Evolutionary conservation across 1,140 invertebrate genomes (phyloP).

Genomic region (Drosophila nigromelanica): DNA sequence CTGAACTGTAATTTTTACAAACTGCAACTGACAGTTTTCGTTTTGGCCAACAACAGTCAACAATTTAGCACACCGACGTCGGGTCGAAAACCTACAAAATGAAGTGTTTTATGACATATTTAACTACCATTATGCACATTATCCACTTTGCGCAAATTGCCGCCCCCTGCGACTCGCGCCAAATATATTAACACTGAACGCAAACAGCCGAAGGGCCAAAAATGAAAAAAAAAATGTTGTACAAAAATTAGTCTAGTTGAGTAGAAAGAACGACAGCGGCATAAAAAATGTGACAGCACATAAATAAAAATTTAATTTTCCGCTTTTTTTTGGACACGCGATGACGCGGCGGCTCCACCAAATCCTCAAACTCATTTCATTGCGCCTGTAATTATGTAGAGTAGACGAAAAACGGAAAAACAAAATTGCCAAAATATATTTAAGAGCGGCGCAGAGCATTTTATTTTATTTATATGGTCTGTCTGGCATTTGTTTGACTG

Average conservation of each 20-base stretch:
- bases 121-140: conserved; percentile 80
- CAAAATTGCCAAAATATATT: conserved; percentile 69
- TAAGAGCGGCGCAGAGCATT: conserved; percentile 54
- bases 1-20: conserved; percentile 37
- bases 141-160: conserved; percentile 80
- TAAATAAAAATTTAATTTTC: conserved; percentile 81
- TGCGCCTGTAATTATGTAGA: conserved; percentile 64
- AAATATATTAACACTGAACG: conserved; percentile 62
- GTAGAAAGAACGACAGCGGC: conserved; percentile 52
- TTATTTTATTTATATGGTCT: conserved; percentile 54
- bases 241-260: conserved; percentile 56
- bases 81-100: conserved; percentile 41
- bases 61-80: not conserved
- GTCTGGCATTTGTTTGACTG: conserved; percentile 48
- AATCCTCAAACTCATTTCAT: conserved; percentile 55
- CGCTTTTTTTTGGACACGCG: conserved; percentile 53
- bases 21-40: conserved; percentile 67
- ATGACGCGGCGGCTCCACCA: conserved; percentile 61
- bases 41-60: conserved; percentile 36
- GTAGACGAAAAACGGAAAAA: conserved; percentile 43
- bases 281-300: conserved; percentile 77
- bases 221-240: conserved; percentile 37
- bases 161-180: conserved; percentile 63
- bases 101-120: conserved; percentile 82
- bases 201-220: conserved; percentile 18